Evolutionary conservation across 2,888 invertebrate species (phyloP), one percentile per base, ranked within the genome.

Genomic region (Drosophila eohydei): DNA sequence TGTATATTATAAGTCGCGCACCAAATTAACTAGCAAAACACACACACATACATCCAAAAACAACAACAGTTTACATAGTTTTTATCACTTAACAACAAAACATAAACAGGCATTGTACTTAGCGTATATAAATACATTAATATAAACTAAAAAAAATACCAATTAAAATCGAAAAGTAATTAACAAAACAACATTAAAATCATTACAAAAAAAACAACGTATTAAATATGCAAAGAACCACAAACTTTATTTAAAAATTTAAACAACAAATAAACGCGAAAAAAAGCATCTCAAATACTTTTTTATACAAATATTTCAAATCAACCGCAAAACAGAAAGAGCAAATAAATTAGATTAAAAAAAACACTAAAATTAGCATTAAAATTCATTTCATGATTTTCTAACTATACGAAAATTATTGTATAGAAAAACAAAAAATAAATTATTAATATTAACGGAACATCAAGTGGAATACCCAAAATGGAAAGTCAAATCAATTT

Each of bases 311-410:
- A 54, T 66, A 41, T 62, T 56, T 26, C 55, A 68, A 72, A 57
- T 58, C 34, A 64, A 74, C 60, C 71, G 52, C 69, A 76, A 80
- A 73, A 63, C 28, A 30, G 38, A 65, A 51, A 55, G 38, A n/a
- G 6, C 26, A 36, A 9, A 38, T n/a, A 28, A 54, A 55, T 48
- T 38, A 32, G 12, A 67, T 16, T 16, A 36, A 62, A 54, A 14
- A 38, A 51, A 43, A 54, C 21, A 14, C 51, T 52, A n/a, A 63
- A 43, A 59, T 56, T 55, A 79, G 62, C 52, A 67, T 67, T 80
- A 76, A 72, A 60, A 81, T 68, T 78, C 57, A 77, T 74, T 81
- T 56, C 55, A 83, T 83, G 74, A 72, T 81, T 82, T 83, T 83
- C 71, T 83, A 79, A 71, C 58, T 69, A 32, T 9, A 34, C 50